Conservation (phyloP, 2,797 vertebrate genomes). For the Myotis planiceps region DNA sequence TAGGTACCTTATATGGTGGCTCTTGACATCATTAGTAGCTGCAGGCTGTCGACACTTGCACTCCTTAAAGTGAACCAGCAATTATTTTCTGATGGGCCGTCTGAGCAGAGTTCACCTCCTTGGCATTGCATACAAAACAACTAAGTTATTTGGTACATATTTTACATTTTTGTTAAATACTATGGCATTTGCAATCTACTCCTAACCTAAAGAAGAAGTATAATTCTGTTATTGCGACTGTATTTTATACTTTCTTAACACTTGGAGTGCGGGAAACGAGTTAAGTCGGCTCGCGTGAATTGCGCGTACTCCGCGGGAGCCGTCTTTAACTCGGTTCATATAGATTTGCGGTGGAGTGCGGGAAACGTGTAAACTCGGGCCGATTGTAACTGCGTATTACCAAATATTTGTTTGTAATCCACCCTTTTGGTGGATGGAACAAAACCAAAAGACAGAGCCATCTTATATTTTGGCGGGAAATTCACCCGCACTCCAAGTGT, state of each 20-base stretch:
- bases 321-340: too few relatives aligned
- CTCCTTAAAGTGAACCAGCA: neutral
- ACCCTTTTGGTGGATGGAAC: too few relatives aligned
- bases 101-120: neutral
- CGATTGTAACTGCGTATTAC: too few relatives aligned
- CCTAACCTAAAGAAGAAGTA: neutral
- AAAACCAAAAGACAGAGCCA: too few relatives aligned
- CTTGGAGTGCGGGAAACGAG: too few relatives aligned
- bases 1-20: neutral
- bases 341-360: too few relatives aligned
- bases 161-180: neutral
- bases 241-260: neutral
- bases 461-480: too few relatives aligned
- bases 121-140: neutral
- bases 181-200: neutral
- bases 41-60: neutral
- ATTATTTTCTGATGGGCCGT: neutral
- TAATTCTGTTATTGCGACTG: neutral
- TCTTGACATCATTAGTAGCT: neutral
- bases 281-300: too few relatives aligned
- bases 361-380: too few relatives aligned
- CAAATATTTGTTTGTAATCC: too few relatives aligned
- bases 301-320: too few relatives aligned
- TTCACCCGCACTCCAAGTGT: too few relatives aligned
- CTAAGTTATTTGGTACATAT: neutral